Percentiles rank a stretch among this genome's conserved stretches.
Conservation (phyloP, 1,140 invertebrate genomes). For the Lasioglossum albipes region DNA sequence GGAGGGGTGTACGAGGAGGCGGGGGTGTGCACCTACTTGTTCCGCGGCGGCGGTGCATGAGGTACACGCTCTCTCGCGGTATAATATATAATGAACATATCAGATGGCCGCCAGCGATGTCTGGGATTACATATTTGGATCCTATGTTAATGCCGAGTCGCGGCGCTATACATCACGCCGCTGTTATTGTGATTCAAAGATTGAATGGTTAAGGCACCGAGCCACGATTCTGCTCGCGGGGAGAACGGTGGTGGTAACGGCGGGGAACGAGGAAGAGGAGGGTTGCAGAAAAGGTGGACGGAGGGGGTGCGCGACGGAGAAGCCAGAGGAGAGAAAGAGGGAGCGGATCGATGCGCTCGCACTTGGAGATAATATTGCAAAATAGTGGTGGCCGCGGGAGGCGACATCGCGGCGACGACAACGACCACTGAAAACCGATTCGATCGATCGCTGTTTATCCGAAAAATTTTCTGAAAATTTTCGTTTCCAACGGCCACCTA, state of each 20-base stretch:
- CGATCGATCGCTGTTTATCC: slow-evolving; percentile 1
- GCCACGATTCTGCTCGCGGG: slow-evolving; percentile 42
- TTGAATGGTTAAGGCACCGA: slow-evolving; percentile 62
- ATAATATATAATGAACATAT: slow-evolving; percentile 67
- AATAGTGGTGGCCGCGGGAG: slow-evolving; percentile 45
- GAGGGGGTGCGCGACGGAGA: background rate
- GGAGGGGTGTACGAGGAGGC: background rate
- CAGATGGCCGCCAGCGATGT: slow-evolving; percentile 66
- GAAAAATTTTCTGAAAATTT: background rate
- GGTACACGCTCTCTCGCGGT: slow-evolving; percentile 39
- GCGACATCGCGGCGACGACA: slow-evolving; percentile 33
- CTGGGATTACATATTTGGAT: slow-evolving; percentile 67
- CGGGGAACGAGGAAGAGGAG: background rate
- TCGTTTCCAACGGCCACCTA: no score
- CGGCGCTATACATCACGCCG: slow-evolving; percentile 61
- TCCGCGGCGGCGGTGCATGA: slow-evolving; percentile 48
- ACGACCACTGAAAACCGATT: slow-evolving; percentile 8
- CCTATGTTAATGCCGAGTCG: slow-evolving; percentile 65
- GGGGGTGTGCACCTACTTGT: slow-evolving; percentile 54
- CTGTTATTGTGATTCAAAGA: slow-evolving; percentile 66
- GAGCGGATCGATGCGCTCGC: slow-evolving; percentile 58
- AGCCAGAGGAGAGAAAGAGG: slow-evolving; percentile 16
- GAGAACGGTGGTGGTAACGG: no score
- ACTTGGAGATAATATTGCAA: slow-evolving; percentile 57
- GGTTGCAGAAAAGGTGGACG: background rate